Evolutionary conservation across 2,888 invertebrate genomes (phyloP).

Genomic region (Anorthoa munda): DNA sequence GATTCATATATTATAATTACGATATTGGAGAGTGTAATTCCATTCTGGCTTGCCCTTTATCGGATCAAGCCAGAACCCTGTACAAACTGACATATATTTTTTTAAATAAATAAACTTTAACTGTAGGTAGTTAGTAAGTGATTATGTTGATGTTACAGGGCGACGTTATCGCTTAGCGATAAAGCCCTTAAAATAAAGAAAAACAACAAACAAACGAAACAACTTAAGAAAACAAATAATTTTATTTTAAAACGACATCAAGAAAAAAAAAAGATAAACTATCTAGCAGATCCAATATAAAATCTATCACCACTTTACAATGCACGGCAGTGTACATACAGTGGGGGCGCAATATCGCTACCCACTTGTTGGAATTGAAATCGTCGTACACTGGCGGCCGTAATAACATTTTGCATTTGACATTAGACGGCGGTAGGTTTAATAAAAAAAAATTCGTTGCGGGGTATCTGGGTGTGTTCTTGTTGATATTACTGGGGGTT

Average conservation of each 20-base stretch:
- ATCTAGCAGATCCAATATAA: conserved; percentile 53
- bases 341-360: conserved; percentile 70
- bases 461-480: conserved; percentile 14
- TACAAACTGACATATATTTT: no score
- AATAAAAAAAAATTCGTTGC: conserved; percentile 67
- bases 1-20: no score
- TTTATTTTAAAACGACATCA: conserved; percentile 13
- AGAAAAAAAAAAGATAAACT: conserved; percentile 27
- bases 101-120: no score
- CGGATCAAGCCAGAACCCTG: no score
- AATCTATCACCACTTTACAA: conserved; percentile 59
- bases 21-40: no score
- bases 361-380: conserved; percentile 83
- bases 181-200: background rate
- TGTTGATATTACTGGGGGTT: conserved; percentile 24
- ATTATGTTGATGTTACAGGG: no score
- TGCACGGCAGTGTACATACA: conserved; percentile 67
- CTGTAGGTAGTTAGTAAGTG: no score
- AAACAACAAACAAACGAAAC: background rate
- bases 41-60: no score
- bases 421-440: conserved; percentile 74
- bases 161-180: no score
- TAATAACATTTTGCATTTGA: conserved; percentile 79
- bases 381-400: conserved; percentile 66
- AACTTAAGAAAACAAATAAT: conserved; percentile 18